Conservation (phyloP, 2,888 invertebrate species). For the Pecten maximus region DNA sequence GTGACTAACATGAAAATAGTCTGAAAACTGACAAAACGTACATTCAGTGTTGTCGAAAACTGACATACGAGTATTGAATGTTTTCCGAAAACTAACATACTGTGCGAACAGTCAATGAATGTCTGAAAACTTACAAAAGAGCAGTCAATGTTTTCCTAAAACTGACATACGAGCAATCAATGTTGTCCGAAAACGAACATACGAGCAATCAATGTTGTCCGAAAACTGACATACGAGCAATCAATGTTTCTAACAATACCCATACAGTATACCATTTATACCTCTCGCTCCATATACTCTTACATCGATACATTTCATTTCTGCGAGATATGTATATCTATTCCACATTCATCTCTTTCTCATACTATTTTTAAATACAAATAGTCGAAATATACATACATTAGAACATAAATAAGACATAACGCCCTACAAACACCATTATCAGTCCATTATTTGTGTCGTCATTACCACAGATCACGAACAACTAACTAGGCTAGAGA, state of each 20-base stretch:
- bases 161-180: too few species aligned
- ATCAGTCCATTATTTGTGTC: background rate
- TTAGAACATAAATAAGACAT: background rate
- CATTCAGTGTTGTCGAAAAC: too few species aligned
- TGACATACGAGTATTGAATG: too few species aligned
- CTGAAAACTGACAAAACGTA: too few species aligned
- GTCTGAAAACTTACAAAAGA: too few species aligned
- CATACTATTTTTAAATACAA: slow-evolving; percentile 11
- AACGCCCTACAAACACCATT: background rate
- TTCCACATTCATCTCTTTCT: background rate
- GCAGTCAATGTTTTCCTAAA: too few species aligned
- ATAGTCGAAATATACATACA: background rate
- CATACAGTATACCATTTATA: background rate
- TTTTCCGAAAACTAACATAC: too few species aligned
- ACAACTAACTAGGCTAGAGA: background rate
- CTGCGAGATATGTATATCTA: background rate
- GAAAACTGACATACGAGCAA: background rate
- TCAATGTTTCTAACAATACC: background rate
- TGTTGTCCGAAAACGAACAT: too few species aligned
- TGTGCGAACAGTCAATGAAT: too few species aligned
- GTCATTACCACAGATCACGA: background rate
- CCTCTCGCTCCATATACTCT: background rate
- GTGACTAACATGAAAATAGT: too few species aligned
- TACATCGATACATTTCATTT: background rate
- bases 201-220: too few species aligned